phyloP scores from a whole-genome alignment of 2,113 vertebrate species.

The Indicator indicator region DNA sequence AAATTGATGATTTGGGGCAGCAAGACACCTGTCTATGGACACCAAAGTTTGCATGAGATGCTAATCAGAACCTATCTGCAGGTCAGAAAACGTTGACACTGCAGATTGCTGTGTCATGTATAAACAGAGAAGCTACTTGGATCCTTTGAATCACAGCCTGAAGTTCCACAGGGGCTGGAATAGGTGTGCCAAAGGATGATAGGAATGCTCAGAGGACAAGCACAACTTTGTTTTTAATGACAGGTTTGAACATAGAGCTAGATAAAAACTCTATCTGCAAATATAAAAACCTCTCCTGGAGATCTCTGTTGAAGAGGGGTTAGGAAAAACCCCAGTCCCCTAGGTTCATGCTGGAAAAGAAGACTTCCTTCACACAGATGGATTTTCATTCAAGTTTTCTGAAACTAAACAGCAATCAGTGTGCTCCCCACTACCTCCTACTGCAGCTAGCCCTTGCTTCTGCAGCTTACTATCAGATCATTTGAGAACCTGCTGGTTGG shows the following conservation, averaged over 20 bases:
- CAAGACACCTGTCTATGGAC: not conserved
- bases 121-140: not conserved
- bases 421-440: not conserved
- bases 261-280: not conserved
- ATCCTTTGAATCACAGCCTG: not conserved
- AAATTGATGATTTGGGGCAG: not conserved
- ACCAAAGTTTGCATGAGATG: not conserved
- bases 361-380: not conserved
- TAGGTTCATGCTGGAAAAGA: not conserved
- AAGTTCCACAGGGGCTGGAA: not conserved
- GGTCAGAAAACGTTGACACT: not conserved
- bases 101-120: not conserved
- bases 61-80: not conserved
- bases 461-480: constrained; percentile 12
- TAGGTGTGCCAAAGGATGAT: not conserved
- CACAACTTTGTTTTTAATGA: not conserved
- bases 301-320: not conserved
- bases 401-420: not conserved
- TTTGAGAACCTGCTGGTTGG: constrained; percentile 33
- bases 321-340: not conserved
- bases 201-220: not conserved
- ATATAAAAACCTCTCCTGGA: not conserved
- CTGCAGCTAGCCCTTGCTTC: not conserved
- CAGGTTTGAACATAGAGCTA: not conserved
- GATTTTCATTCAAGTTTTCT: not conserved